phyloP scores from a whole-genome alignment of 2,888 invertebrate species.

The Phanerotoma sp. region DNA sequence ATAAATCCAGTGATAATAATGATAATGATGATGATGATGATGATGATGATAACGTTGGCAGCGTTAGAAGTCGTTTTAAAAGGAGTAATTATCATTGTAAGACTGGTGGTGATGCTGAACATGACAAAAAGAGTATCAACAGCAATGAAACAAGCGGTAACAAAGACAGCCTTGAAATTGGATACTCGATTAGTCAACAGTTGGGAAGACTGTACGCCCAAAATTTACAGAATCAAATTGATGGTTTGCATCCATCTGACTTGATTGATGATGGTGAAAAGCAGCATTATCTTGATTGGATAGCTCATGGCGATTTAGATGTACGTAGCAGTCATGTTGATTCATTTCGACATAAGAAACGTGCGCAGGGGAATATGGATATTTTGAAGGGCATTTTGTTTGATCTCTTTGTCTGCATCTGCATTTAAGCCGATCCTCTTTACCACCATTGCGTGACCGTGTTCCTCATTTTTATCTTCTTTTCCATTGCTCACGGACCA shows the following conservation, averaged over 20 bases:
- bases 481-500: too few species aligned
- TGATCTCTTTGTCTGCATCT: constrained; percentile 51
- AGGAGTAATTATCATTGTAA: too few species aligned
- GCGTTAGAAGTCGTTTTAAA: too few species aligned
- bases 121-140: constrained; percentile 13
- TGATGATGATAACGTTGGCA: constrained; percentile 13
- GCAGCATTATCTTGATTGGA: constrained; percentile 43
- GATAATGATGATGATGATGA: constrained; percentile 8
- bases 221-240: constrained; percentile 36
- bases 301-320: constrained; percentile 41
- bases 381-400: constrained; percentile 50
- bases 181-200: constrained; percentile 48
- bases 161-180: constrained; percentile 48
- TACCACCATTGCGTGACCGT: constrained; percentile 5
- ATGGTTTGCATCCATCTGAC: constrained; percentile 28
- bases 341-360: constrained; percentile 42
- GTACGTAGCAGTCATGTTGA: constrained; percentile 43
- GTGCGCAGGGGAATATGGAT: constrained; percentile 48
- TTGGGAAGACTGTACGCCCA: constrained; percentile 41
- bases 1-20: constrained; percentile 10
- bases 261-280: constrained; percentile 35
- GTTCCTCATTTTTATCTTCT: constrained; percentile 1
- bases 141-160: constrained; percentile 42
- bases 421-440: constrained; percentile 35
- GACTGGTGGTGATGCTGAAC: background rate